Evolutionary conservation across 2,797 vertebrate genomes (phyloP), one percentile per base, ranked within the genome.

Genomic region (Champsocephalus esox): DNA sequence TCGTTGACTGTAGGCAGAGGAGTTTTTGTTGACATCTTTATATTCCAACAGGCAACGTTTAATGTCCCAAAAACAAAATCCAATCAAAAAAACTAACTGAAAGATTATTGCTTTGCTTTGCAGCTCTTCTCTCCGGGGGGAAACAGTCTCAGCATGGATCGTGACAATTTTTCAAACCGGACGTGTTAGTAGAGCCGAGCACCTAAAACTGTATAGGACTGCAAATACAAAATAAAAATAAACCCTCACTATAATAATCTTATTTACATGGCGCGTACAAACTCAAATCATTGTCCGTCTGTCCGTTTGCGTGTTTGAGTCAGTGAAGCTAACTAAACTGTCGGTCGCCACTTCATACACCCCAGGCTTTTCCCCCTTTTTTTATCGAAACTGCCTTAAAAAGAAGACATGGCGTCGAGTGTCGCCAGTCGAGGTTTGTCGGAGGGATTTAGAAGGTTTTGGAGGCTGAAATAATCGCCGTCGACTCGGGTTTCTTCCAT

Each of bases 1-100:
- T 98, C 98, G 89, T 97, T 98, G 84, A 98, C 97, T 59, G 98
- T 98, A 1, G 97, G 98, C 83, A 99, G 87, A 55, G 96, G 96
- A 81, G 97, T 97, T 95, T 97, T 94, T 83, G 97, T 96, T 94
- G 98, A 99, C 98, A 99, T 99, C 77, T 95, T 96, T 94, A 96
- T 51, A 70, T 38, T 84, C 12, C 41, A 16, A 34, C 74, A 57
- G 66, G 60, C 24, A 14, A 48, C 14, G 56, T 72, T 21, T 12
- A 63, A 38, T 45, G 83, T 76, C 59, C 70, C 19, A 57, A 68
- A 32, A 48, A 28, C 28, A 32, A 10, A 72, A 75, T 56, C 68
- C 85, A 57, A 73, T 60, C 63, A 62, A 5, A 55, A 44, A 52
- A n/a, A 73, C 75, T 49, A 51, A 32, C 1, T 43, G 12, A 7